Evolutionary conservation across 92 coral and sea anemone genomes (phyloP), one percentile per base, ranked within the genome.

Genomic region (Porites evermanni): DNA sequence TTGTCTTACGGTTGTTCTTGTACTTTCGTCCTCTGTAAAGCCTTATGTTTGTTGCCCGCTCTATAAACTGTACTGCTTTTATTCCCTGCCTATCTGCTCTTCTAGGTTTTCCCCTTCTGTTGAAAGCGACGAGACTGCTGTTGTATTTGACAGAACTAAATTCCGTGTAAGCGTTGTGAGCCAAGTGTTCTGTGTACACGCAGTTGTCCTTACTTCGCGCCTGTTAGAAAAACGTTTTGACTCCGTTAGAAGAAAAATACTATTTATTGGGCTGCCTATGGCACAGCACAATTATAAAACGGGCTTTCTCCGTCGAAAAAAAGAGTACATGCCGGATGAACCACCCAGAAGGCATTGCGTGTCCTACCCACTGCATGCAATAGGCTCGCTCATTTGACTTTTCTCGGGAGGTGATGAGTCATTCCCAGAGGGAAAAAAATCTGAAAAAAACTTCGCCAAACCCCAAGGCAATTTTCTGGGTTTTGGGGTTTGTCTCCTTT

Each of bases 61-160:
- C 98, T 44, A 97, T 93, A 79, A 95, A 97, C 82, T 97, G 99
- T 73, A 95, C 98, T 3, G 98, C 92, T 61, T 92, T 97, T 51
- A 69, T 56, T 20, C 75, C 82, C 12, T 91, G 95, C 61, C 79
- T 92, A 76, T 75, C 83, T 1, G 81, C 94, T 1, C 85, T 89
- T 70, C 94, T 83, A 82, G 89, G 94, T 82, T 59, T 81, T 11
- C 99, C 99, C 9, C 81, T 91, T 53, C 96, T 89, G 69, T 87
- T 93, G 66, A 97, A 97, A 29, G 99, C 95, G 67, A 97, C 67
- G 84, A 91, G 95, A 44, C 81, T 88, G 20, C 81, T 84, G 70
- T 78, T 87, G 74, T 93, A 85, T 29, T 85, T 84, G 23, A 84
- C 98, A 10, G 99, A 95, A 17, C 89, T 86, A 90, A 93, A 97